phyloP scores from a whole-genome alignment of 2,113 vertebrate genomes.

The Neodontobutis hainanensis region DNA sequence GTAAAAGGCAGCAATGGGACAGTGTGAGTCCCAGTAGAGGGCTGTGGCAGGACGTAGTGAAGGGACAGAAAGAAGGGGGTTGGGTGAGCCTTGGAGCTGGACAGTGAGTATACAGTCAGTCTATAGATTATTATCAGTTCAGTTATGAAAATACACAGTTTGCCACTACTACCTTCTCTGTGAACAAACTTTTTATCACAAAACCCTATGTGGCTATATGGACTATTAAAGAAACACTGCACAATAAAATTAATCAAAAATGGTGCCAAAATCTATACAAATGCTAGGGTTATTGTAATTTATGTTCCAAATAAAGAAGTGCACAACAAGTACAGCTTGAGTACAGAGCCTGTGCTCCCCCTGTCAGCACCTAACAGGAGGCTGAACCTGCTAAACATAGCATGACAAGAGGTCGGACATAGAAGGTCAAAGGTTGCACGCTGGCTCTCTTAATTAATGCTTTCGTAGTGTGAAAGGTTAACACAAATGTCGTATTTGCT shows the following conservation, averaged over 20 bases:
- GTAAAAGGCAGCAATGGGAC: slow-evolving; percentile 1
- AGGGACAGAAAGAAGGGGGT: neutral
- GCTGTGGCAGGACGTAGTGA: slow-evolving; percentile 12
- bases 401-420: neutral
- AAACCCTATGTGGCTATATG: no score
- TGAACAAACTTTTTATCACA: neutral
- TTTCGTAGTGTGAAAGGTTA: slow-evolving; percentile 14
- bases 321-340: neutral
- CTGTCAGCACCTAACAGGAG: slow-evolving; percentile 31
- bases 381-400: neutral
- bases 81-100: slow-evolving; percentile 7
- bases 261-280: neutral
- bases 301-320: neutral
- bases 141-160: no score
- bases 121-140: slow-evolving; percentile 25
- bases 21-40: neutral
- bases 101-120: slow-evolving; percentile 38
- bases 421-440: slow-evolving; percentile 33
- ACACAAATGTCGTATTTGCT: neutral
- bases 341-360: slow-evolving; percentile 3
- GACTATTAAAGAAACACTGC: neutral
- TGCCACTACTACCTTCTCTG: neutral
- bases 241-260: neutral
- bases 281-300: neutral
- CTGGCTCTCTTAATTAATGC: slow-evolving; percentile 38